Evolutionary conservation across 2,797 vertebrate genomes (phyloP).

Genomic region (Vultur gryphus): DNA sequence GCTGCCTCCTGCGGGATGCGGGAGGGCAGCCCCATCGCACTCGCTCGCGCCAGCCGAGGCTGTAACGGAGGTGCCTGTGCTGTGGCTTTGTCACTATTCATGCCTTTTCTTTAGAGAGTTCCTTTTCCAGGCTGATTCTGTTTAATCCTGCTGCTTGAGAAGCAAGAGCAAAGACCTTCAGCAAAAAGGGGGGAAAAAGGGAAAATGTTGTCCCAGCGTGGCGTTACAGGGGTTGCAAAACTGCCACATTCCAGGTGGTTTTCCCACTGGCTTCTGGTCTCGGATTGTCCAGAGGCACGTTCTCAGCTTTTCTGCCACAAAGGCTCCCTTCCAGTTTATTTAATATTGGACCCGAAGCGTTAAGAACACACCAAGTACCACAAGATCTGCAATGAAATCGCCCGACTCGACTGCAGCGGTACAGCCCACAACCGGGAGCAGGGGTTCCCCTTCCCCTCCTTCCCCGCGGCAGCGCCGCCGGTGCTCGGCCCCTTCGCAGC

Average conservation of each 20-base stretch:
- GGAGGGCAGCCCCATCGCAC: background rate
- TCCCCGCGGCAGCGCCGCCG: background rate
- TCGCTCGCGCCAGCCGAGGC: background rate
- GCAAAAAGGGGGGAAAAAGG: background rate
- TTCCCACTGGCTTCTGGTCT: background rate
- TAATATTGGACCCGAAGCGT: background rate
- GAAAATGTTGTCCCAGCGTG: background rate
- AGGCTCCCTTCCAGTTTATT: background rate
- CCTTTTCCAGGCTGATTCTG: too few species aligned
- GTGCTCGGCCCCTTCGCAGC: background rate
- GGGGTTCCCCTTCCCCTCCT: background rate
- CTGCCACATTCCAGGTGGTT: background rate
- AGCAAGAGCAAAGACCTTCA: background rate
- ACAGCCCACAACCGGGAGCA: background rate
- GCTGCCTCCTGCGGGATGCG: background rate
- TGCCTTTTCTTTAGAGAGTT: background rate
- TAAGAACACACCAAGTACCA: background rate
- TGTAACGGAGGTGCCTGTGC: background rate
- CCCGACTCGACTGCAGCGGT: accelerated
- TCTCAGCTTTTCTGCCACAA: background rate
- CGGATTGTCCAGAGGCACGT: background rate
- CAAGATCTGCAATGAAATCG: accelerated
- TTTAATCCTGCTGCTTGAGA: background rate
- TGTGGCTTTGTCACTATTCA: background rate
- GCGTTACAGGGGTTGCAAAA: background rate